Evolutionary conservation across 2,888 invertebrate species (phyloP), one percentile per base, ranked within the genome.

Genomic region (Agrochola circellaris): DNA sequence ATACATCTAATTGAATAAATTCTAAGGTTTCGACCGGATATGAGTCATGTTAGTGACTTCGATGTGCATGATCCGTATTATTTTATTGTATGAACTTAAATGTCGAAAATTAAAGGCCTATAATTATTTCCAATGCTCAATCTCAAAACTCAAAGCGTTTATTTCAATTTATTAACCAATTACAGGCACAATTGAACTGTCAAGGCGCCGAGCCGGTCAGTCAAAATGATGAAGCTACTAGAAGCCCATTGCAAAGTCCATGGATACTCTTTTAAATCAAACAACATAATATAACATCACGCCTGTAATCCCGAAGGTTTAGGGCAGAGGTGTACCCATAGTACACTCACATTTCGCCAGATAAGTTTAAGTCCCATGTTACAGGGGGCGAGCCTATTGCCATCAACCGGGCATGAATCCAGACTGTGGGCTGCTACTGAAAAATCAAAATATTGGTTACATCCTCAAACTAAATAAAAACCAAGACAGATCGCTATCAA

Each of bases 1-100:
- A 58, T 65, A 58, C 68, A 68, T 65, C 4, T 60, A 82, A 54
- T 76, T 72, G 68, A 71, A 81, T 76, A 56, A 71, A 75, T 75
- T 66, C 6, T 64, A 62, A 30, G 62, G 60, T 34, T 58, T 54
- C 5, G 51, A 68, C 61, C 70, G 74, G 81, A 69, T 65, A n/a
- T 42, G 56, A 73, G 73, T 51, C 48, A 54, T 54, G 23, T 61
- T 34, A 1, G 45, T 2, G 13, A 23, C 26, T 56, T 26, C 4
- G 17, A 38, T 56, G 62, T 56, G 15, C 38, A 48, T 56, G 77
- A 77, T 62, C 67, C 51, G 34, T 77, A 78, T 68, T 77, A 77
- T 67, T 77, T 65, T 66, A 30, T 77, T 77, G 38, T n/a, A 1
- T 38, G 58, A 75, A 48, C 34, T 56, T 45, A 8, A 2, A 61